Conservation (phyloP, 2,113 vertebrate genomes). For the Gallinago undulata region DNA sequence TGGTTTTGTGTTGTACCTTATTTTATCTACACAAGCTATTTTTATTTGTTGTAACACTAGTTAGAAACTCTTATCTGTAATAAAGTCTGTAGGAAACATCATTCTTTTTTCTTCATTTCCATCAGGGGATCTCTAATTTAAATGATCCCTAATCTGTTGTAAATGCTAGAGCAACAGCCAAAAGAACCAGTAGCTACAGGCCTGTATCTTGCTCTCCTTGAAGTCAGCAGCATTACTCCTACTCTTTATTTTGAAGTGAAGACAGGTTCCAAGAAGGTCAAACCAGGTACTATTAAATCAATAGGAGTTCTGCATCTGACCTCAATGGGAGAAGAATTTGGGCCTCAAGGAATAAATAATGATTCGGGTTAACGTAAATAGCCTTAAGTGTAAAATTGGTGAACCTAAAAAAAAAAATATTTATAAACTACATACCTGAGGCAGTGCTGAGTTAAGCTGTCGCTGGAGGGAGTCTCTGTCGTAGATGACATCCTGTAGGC, state of each 20-base stretch:
- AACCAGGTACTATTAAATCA: not conserved
- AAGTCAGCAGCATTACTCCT: conserved; percentile 3
- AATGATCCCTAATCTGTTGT: not conserved
- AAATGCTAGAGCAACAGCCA: conserved; percentile 65
- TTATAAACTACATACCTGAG: conserved; percentile 82
- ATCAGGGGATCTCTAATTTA: not conserved
- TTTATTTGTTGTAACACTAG: not conserved
- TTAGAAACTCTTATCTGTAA: not conserved
- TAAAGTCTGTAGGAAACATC: not conserved
- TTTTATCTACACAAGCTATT: not conserved
- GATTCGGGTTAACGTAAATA: not conserved
- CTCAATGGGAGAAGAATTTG: not conserved
- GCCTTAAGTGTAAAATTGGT: not conserved
- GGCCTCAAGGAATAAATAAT: not conserved
- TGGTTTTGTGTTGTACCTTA: not conserved
- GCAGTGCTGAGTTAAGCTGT: conserved; percentile 96
- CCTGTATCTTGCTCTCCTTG: conserved; percentile 4
- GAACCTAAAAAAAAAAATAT: not conserved
- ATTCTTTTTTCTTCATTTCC: not conserved
- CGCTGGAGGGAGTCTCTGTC: conserved; percentile 96
- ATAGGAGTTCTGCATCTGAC: not conserved
- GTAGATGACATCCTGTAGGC: conserved; percentile 96
- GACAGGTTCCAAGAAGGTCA: not conserved
- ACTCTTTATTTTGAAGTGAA: not conserved
- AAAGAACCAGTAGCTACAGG: conserved; percentile 59